Evolutionary conservation across 2,888 invertebrate species (phyloP), one percentile per base, ranked within the genome.

Genomic region (Ochlodes sylvanus): DNA sequence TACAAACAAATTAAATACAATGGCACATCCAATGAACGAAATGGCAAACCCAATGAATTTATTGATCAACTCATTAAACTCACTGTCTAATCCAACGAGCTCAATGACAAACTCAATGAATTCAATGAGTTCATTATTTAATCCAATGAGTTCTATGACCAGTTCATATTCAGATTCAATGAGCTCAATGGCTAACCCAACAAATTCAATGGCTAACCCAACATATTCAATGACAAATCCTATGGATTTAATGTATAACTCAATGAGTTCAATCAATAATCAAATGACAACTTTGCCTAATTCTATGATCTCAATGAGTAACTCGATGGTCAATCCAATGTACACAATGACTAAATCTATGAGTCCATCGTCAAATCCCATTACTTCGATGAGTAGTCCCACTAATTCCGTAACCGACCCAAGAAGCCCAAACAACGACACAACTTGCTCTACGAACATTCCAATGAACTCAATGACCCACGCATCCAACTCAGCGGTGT

Each of bases 11-110:
- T 21, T 21, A 19, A 42, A 58, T 41, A 19, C 42, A 9, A 58
- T 42, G 41, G 7, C 58, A 2, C 21, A 63, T 21, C 12, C 44
- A 27, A 21, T 54, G 4, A 61, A 15, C 9, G 14, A 47, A 34
- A 10, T 56, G 34, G 38, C 57, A 34, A 38, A 56, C n/a, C 38
- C 50, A 52, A 66, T 60, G 58, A 52, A 52, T 42, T 66, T 47
- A 17, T 50, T 58, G 7, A 17, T 50, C 7, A 50, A 57, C 19
- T 14, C 57, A 34, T 19, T 65, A 15, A 38, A 19, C 27, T 34
- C 57, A 17, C 15, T 34, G 4, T 38, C 50, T 7, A 32, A 57
- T 15, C 21, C 38, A 17, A 21, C 55, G 17, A 44, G 14, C 52
- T 27, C 65, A 58, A 17, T 65, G 41, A 15, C 21, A 41, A 42